Percentiles rank a stretch among this genome's conserved stretches.
Evolutionary conservation across 2,113 vertebrate genomes (phyloP).

Genomic region (Danionella cerebrum): DNA sequence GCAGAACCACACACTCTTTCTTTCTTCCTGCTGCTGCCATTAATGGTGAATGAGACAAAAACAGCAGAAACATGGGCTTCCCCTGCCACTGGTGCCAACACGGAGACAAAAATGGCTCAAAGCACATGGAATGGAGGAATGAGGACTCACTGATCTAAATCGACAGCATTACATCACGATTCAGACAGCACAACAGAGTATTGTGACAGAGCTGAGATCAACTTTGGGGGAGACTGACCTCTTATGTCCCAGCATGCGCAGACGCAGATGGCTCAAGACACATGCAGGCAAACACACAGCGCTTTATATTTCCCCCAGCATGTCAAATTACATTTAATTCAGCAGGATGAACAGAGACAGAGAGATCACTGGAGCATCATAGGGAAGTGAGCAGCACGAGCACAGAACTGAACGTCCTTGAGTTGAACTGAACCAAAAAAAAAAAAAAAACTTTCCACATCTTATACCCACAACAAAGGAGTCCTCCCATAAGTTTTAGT

Average conservation of each 20-base stretch:
- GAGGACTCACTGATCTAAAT: not conserved
- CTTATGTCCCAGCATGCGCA: not conserved
- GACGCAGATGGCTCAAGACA: not conserved
- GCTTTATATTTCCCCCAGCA: conserved; percentile 2
- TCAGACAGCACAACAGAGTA: conserved; percentile 6
- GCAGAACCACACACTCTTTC: not conserved
- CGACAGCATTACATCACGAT: not conserved
- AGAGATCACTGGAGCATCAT: not conserved
- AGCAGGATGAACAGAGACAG: conserved; percentile 12
- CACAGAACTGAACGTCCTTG: not conserved
- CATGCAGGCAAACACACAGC: not conserved
- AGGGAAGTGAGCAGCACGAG: not conserved
- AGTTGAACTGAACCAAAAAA: not conserved
- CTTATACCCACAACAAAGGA: not conserved
- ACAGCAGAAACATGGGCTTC: not conserved
- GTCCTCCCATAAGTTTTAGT: too few relatives aligned
- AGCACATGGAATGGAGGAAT: too few relatives aligned
- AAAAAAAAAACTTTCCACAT: too few relatives aligned
- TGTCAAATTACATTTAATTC: conserved; percentile 15
- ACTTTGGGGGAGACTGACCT: not conserved
- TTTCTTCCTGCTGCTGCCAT: not conserved
- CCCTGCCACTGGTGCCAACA: not conserved
- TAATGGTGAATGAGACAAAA: conserved; percentile 6
- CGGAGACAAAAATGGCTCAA: not conserved
- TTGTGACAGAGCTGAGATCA: not conserved